phyloP scores from a whole-genome alignment of 2,797 vertebrate genomes.

The Hylomyscus alleni region DNA sequence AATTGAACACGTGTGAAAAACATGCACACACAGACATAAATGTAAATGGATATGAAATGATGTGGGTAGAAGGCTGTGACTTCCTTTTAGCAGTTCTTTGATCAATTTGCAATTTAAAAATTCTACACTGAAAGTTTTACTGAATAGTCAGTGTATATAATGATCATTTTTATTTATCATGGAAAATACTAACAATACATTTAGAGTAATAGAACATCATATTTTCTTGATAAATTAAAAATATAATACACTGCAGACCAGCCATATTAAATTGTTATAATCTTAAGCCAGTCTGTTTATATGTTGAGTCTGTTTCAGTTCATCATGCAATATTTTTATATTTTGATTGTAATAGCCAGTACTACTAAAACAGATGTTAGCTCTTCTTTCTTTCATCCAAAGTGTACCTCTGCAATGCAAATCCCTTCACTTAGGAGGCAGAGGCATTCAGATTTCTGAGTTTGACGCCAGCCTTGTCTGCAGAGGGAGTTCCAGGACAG shows the following conservation, averaged over 20 bases:
- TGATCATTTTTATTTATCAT: neutral
- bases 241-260: neutral
- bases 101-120: neutral
- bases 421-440: neutral
- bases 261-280: neutral
- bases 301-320: constrained; percentile 35
- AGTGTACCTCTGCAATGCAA: constrained; percentile 22
- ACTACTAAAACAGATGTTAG: neutral
- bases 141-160: neutral
- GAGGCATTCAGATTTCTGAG: too few species aligned
- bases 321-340: constrained; percentile 39
- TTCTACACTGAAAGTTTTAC: neutral
- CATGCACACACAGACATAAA: neutral
- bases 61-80: accelerated
- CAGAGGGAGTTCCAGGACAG: too few species aligned
- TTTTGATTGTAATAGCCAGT: constrained; percentile 65
- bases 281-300: neutral
- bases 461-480: too few species aligned
- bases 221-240: neutral
- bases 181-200: neutral
- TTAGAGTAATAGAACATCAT: too few species aligned
- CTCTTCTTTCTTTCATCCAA: constrained; percentile 45
- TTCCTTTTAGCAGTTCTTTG: neutral
- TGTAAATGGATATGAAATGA: neutral
- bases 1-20: neutral